Base-by-base conservation (phyloP, 2,797 vertebrate species). In the Antennarius maculatus region DNA sequence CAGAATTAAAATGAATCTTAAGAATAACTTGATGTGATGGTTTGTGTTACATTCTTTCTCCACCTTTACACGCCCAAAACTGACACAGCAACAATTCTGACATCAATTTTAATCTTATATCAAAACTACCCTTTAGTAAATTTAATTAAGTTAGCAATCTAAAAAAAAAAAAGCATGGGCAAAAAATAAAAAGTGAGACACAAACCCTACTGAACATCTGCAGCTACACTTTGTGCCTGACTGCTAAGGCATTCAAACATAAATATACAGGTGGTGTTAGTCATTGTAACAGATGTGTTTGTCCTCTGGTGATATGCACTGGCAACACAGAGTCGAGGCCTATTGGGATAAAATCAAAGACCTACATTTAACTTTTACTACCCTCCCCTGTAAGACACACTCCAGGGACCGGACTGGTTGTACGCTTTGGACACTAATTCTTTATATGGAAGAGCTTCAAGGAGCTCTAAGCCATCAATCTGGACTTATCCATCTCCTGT, bases 301-400 rank as follows among this genome's bases (percentile, higher is more conserved):
- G 15, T 65, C 47, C 68, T 61, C 55, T 17, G 10, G 39, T 42
- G 16, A 18, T 59, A 61, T 34, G 46, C 64, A 4, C 42, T 4
- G 37, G 48, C 51, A 50, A 66, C 42, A 50, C 28, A 13, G n/a
- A 43, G 43, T 34, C 13, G 9, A 47, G 29, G 28, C 65, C 66
- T 27, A 2, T n/a, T 1, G 34, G 64, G 23, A 57, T 48, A 7
- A 67, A 67, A 51, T 46, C 54, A 10, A 5, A 2, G 29, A 27
- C 45, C 53, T 56, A 52, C 73, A 50, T 81, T 49, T 51, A 48
- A 53, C 27, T 81, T 71, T 48, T 45, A 60, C 17, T 61, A 31
- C 43, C 27, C 15, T 41, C 48, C 65, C 10, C 31, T 12, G 41
- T 63, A 28, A 69, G 63, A 79, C 41, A 54, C 11, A 61, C 57